A percentile compares a stretch with the other conserved stretches of the same genome.
These are phyloP conservation scores for Coenonympha glycerion DNA, from an alignment of 2,888 invertebrate species.

Conservation along the genomic window DNA sequence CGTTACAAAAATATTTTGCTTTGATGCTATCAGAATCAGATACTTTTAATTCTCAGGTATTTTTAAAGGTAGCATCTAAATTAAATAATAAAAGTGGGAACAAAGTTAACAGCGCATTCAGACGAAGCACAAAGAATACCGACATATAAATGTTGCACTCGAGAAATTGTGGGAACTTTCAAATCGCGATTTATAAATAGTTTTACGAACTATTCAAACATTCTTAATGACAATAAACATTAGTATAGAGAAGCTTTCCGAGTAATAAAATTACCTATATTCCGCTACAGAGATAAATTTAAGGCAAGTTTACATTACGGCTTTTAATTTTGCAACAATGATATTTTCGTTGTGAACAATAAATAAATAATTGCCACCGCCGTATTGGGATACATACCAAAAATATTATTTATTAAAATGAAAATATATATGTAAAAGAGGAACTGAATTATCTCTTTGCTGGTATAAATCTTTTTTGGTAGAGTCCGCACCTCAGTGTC, in stretches of 20 bases:
- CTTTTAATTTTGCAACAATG: background rate
- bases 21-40: slow-evolving; percentile 9
- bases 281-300: slow-evolving; percentile 16
- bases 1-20: slow-evolving; percentile 7
- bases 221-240: slow-evolving; percentile 25
- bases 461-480: too few relatives aligned
- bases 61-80: slow-evolving; percentile 12
- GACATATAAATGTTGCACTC: slow-evolving; percentile 23
- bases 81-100: slow-evolving; percentile 25
- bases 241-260: slow-evolving; percentile 16
- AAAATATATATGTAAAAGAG: too few relatives aligned
- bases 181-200: slow-evolving; percentile 26
- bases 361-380: too few relatives aligned
- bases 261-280: slow-evolving; percentile 27
- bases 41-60: slow-evolving; percentile 12
- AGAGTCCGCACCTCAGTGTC: too few relatives aligned
- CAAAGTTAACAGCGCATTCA: slow-evolving; percentile 25
- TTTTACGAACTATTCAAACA: slow-evolving; percentile 20
- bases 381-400: too few relatives aligned
- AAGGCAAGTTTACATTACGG: slow-evolving; percentile 5
- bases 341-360: too few relatives aligned
- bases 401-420: too few relatives aligned
- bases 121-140: slow-evolving; percentile 25
- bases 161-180: slow-evolving; percentile 27
- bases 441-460: too few relatives aligned